Evolutionary conservation across 2,888 invertebrate genomes (phyloP).

Genomic region (Pilophorus perplexus): DNA sequence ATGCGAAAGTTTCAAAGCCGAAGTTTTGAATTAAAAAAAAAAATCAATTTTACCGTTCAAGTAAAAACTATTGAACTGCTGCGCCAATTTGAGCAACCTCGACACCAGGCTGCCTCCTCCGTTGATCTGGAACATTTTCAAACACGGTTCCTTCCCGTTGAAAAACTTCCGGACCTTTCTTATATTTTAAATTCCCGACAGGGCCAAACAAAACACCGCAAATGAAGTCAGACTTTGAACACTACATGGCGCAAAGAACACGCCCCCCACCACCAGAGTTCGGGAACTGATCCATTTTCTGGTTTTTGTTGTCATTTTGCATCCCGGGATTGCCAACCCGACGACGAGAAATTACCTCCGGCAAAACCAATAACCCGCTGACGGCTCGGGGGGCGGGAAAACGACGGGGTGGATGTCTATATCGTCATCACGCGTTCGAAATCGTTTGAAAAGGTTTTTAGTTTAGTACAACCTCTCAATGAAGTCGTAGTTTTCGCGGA

Average conservation of each 20-base stretch:
- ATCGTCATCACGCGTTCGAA: too few relatives aligned
- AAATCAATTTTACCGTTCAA: slow-evolving; percentile 67
- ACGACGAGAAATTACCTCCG: slow-evolving; percentile 3
- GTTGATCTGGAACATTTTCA: slow-evolving; percentile 25
- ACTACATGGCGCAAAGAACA: neutral
- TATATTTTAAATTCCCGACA: too few relatives aligned
- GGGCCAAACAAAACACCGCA: too few relatives aligned
- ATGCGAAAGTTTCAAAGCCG: neutral
- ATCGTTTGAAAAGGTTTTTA: too few relatives aligned
- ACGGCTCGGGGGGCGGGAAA: too few relatives aligned
- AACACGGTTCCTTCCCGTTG: neutral
- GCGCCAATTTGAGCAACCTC: slow-evolving; percentile 66
- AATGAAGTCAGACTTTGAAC: neutral
- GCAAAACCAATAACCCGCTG: slow-evolving; percentile 28
- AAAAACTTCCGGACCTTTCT: too few relatives aligned
- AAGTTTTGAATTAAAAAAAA: neutral
- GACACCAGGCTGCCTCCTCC: slow-evolving; percentile 39
- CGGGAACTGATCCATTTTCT: neutral
- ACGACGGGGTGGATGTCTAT: too few relatives aligned
- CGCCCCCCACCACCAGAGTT: too few relatives aligned
- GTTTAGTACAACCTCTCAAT: too few relatives aligned
- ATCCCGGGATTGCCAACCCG: neutral
- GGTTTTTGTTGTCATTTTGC: slow-evolving; percentile 33
- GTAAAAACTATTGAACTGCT: slow-evolving; percentile 87
- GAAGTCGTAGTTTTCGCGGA: too few relatives aligned